phyloP scores from a whole-genome alignment of 1,140 invertebrate genomes.

The Drosophila parvula region DNA sequence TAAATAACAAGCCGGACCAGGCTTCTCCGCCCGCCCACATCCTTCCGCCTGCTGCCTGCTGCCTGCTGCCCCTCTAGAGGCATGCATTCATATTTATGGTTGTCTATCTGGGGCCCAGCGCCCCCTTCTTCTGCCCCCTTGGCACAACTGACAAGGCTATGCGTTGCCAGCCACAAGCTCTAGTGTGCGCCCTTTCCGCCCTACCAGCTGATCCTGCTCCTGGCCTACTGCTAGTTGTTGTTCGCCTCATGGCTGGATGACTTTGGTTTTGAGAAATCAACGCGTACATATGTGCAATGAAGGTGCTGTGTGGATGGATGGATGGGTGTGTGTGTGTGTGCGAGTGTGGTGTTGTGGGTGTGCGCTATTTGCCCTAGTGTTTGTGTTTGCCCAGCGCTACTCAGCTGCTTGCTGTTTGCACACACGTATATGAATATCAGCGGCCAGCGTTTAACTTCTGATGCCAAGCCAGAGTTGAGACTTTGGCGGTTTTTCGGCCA shows the following conservation, averaged over 20 bases:
- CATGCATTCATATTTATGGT: constrained; percentile 76
- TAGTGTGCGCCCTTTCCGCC: constrained; percentile 46
- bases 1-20: constrained; percentile 71
- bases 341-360: constrained; percentile 24
- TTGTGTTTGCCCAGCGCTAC: constrained; percentile 67
- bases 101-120: constrained; percentile 52
- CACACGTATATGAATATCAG: constrained; percentile 63
- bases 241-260: constrained; percentile 76
- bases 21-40: neutral
- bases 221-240: constrained; percentile 76
- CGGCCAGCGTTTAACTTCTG: constrained; percentile 33
- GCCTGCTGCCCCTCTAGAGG: neutral
- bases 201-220: constrained; percentile 20
- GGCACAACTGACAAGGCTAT: constrained; percentile 60
- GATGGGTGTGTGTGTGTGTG: constrained; percentile 13
- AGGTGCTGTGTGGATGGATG: constrained; percentile 3
- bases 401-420: constrained; percentile 65
- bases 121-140: neutral
- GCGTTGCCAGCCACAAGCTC: constrained; percentile 71
- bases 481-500: constrained; percentile 11
- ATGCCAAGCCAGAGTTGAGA: constrained; percentile 32
- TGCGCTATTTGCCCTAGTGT: constrained; percentile 37
- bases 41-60: neutral
- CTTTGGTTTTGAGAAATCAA: constrained; percentile 80
- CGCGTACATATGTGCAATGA: constrained; percentile 35